A percentile compares a stretch with the other conserved stretches of the same genome.
Evolutionary conservation across 2,797 vertebrate species (phyloP).

Genomic region (Crypturellus tataupa): DNA sequence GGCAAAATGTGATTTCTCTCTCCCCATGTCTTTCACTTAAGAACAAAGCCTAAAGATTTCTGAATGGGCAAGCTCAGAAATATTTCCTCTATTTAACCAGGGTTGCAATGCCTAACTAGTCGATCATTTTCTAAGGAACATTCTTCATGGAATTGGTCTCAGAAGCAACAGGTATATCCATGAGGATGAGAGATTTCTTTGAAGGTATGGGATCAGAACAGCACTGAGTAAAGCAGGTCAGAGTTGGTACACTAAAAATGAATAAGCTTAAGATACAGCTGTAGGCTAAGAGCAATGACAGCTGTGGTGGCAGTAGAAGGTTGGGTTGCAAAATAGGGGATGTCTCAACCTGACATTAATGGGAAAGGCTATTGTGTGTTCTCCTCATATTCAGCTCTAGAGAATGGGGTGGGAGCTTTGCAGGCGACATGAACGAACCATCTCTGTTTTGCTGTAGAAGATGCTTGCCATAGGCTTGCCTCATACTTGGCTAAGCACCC

Average conservation of each 20-base stretch:
- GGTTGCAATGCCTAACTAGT: not conserved
- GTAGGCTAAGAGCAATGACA: not conserved
- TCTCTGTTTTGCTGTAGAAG: not conserved
- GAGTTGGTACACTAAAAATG: not conserved
- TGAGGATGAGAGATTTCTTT: not conserved
- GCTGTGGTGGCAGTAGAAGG: not conserved
- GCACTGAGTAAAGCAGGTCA: not conserved
- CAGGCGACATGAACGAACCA: not conserved
- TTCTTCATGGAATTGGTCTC: not conserved
- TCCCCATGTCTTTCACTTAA: not conserved
- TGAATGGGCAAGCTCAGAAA: not conserved
- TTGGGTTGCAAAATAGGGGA: not conserved
- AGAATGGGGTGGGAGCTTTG: not conserved
- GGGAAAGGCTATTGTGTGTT: not conserved
- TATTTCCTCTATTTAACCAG: not conserved
- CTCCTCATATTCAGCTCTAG: not conserved
- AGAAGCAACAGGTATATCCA: not conserved
- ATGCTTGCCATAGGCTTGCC: not conserved
- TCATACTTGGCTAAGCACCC: constrained; percentile 32
- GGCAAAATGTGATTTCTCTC: not conserved
- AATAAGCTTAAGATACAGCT: not conserved
- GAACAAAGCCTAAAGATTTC: not conserved
- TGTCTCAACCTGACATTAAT: not conserved
- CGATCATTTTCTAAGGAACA: not conserved
- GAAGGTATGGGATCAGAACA: not conserved